Conservation (phyloP, 2,888 invertebrate genomes). For the Drosophila paucipuncta region DNA sequence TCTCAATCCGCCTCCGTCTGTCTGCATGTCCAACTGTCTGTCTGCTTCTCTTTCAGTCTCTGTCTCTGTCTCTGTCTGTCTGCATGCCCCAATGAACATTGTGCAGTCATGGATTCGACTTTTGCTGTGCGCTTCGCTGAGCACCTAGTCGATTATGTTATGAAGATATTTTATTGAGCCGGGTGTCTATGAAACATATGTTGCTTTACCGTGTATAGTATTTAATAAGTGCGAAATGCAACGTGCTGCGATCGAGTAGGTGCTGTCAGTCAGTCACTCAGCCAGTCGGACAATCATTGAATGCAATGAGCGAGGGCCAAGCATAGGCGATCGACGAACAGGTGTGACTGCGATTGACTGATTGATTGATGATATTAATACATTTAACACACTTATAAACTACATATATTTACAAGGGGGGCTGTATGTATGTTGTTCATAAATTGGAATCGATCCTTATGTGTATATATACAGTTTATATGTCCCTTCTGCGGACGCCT, state of each 20-base stretch:
- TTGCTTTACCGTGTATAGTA: neutral
- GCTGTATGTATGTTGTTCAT: neutral
- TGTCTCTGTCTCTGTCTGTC: constrained; percentile 9
- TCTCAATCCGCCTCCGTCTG: constrained; percentile 34
- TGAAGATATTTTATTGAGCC: constrained; percentile 17
- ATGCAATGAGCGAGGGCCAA: neutral
- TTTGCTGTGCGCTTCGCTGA: constrained; percentile 57
- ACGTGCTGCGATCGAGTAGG: constrained; percentile 49
- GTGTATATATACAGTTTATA: too few relatives aligned
- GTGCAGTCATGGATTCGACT: constrained; percentile 62
- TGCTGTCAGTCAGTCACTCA: constrained; percentile 15
- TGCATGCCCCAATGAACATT: constrained; percentile 67
- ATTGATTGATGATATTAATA: constrained; percentile 1
- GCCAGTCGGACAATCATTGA: constrained; percentile 7
- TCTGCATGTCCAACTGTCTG: neutral
- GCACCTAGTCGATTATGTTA: constrained; percentile 36
- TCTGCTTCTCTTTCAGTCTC: neutral
- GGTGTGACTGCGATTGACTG: neutral
- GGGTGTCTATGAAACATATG: constrained; percentile 30
- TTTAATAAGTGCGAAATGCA: neutral
- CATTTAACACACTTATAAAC: neutral
- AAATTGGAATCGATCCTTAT: neutral
- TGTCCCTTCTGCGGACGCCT: too few relatives aligned
- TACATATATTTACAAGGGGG: too few relatives aligned
- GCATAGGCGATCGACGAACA: neutral